Evolutionary conservation across 1,140 invertebrate species (phyloP).

Genomic region (Yoshiicerus persimilis): DNA sequence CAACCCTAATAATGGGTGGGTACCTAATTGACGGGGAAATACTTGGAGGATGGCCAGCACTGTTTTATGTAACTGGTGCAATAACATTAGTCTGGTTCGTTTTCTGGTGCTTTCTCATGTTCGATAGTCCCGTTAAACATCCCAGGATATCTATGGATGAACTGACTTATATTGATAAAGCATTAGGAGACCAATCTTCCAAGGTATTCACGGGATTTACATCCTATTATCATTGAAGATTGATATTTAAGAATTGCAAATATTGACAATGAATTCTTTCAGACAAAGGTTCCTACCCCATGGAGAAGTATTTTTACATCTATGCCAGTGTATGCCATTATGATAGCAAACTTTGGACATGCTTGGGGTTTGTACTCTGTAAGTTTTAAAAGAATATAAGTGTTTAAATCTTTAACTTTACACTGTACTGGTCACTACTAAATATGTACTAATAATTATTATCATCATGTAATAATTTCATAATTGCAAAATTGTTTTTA

Average conservation of each 20-base stretch:
- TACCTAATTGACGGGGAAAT: slow-evolving; percentile 39
- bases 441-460: no score
- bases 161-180: slow-evolving; percentile 57
- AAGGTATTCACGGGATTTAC: neutral
- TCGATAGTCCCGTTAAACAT: slow-evolving; percentile 74
- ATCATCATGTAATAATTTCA: no score
- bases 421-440: no score
- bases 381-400: no score
- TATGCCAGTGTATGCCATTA: slow-evolving; percentile 76
- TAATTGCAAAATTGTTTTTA: slow-evolving; percentile 52
- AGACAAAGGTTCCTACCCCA: slow-evolving; percentile 61
- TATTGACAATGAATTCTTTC: neutral
- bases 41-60: slow-evolving; percentile 57
- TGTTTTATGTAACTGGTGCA: slow-evolving; percentile 58
- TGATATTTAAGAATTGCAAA: neutral
- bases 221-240: neutral
- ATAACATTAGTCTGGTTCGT: slow-evolving; percentile 58
- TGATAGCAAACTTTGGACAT: slow-evolving; percentile 65
- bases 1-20: slow-evolving; percentile 35
- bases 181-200: slow-evolving; percentile 28
- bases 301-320: slow-evolving; percentile 77
- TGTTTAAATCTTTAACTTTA: no score
- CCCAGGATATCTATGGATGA: slow-evolving; percentile 63
- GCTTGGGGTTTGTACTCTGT: neutral
- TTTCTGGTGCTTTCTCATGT: slow-evolving; percentile 66